Evolutionary conservation across 2,888 invertebrate species (phyloP), one percentile per base, ranked within the genome.

Genomic region (Nomada ruficornis): DNA sequence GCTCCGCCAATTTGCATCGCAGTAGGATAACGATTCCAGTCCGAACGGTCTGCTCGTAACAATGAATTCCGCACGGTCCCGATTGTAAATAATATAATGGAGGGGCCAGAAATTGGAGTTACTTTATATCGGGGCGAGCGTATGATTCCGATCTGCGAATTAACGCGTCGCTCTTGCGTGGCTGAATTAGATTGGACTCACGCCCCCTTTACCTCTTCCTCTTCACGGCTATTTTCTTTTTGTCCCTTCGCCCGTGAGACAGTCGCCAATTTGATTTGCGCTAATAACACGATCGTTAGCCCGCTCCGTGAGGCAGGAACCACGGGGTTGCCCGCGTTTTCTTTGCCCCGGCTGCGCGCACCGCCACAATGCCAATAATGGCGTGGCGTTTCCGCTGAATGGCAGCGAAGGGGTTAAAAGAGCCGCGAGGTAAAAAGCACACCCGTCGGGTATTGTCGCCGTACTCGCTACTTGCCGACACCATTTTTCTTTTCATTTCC

Each of bases 261-360:
- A 88, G 84, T 86, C 80, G 87, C 80, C 88, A 87, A 88, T 88
- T 88, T 89, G 77, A 89, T 89, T 89, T 85, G 75, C 86, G 81
- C 80, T 91, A 91, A 91, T 91, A 89, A 89, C 88, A 91, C 87
- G 91, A 91, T 91, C 91, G 88, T 91, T 91, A 89, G 81, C 90
- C 86, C 84, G 77, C 62, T 70, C 77, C 65, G 87, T 70, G 72
- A 44, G 71, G 20, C 59, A 59, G 75, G 55, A 80, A 67, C 88
- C 57, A 64, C 73, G 78, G 83, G 78, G 77, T 73, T 77, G 68
- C 80, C 54, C 69, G 77, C 42, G 71, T 63, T 67, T 60, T 60
- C 77, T 80, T 71, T 71, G 42, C 26, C 44, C 73, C 85, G 84
- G 85, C 84, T 86, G 89, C 87, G 81, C 86, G 86, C 89, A 76